A percentile compares a stretch with the other conserved stretches of the same genome.
Conservation (phyloP, 1,140 invertebrate genomes). For the Drosophila guanche region DNA sequence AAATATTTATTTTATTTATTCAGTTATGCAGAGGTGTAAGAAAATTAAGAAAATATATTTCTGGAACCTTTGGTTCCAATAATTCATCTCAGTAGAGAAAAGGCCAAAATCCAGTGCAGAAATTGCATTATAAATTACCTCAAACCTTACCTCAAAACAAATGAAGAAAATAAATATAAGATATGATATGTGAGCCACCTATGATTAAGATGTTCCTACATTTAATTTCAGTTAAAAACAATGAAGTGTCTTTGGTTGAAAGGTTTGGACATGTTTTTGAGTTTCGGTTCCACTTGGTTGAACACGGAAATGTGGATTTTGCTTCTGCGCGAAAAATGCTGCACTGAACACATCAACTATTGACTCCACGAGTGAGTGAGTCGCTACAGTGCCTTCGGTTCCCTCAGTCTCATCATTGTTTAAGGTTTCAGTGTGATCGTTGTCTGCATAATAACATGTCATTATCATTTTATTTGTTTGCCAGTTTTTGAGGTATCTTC, state of each 20-base stretch:
- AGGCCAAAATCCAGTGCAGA: too few species aligned
- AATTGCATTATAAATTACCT: too few species aligned
- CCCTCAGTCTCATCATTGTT: slow-evolving; percentile 67
- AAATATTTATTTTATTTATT: too few species aligned
- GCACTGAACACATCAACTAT: slow-evolving; percentile 37
- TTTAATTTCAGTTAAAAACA: slow-evolving; percentile 45
- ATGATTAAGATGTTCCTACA: slow-evolving; percentile 45
- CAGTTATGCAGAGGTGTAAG: too few species aligned
- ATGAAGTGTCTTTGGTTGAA: slow-evolving; percentile 43
- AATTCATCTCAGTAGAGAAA: too few species aligned
- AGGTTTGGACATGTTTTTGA: slow-evolving; percentile 36
- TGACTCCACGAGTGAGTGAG: slow-evolving; percentile 19
- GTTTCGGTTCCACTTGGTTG: slow-evolving; percentile 61
- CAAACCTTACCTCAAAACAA: neutral
- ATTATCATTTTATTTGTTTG: slow-evolving; percentile 79
- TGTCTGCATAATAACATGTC: slow-evolving; percentile 70
- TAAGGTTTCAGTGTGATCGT: slow-evolving; percentile 52
- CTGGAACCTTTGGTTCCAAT: too few species aligned
- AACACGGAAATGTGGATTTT: slow-evolving; percentile 60
- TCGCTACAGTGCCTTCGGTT: slow-evolving; percentile 23
- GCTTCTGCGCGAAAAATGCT: slow-evolving; percentile 30
- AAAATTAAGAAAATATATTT: too few species aligned
- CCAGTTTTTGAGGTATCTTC: slow-evolving; percentile 42
- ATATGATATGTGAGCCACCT: neutral
- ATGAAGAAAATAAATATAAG: neutral